phyloP scores from a whole-genome alignment of 2,797 vertebrate genomes.

The Takifugu rubripes region DNA sequence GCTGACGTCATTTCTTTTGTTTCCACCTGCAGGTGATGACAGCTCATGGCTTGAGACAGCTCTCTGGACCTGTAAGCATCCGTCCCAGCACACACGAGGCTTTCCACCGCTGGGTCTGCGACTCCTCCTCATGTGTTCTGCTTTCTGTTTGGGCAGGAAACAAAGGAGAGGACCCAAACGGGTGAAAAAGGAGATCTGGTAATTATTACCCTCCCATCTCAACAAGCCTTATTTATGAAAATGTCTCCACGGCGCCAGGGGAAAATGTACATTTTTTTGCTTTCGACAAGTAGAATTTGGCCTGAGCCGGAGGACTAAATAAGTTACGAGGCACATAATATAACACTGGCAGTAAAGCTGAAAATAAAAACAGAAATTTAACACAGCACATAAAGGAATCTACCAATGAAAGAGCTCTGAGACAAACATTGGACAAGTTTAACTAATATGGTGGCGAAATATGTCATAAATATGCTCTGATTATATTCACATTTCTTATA shows the following conservation, averaged over 20 bases:
- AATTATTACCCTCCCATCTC: conserved; percentile 50
- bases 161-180: conserved; percentile 67
- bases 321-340: no score
- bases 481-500: conserved; percentile 16
- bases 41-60: conserved; percentile 76
- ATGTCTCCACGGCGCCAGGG: neutral
- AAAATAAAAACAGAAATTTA: conserved; percentile 9
- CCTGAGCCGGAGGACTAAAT: no score
- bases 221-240: conserved; percentile 1
- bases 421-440: neutral
- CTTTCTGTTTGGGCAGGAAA: conserved; percentile 61
- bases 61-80: conserved; percentile 73
- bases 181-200: conserved; percentile 88
- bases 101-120: conserved; percentile 2
- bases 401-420: conserved; percentile 5
- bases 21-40: conserved; percentile 71
- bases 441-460: neutral
- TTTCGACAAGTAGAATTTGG: no score
- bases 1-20: conserved; percentile 24
- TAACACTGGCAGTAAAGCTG: conserved; percentile 27
- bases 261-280: neutral
- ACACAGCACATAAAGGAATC: neutral
- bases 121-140: conserved; percentile 5
- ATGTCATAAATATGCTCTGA: conserved; percentile 2
- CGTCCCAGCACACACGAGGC: conserved; percentile 18